Evolutionary conservation across 2,888 invertebrate genomes (phyloP), one percentile per base, ranked within the genome.

Genomic region (Rapana venosa): DNA sequence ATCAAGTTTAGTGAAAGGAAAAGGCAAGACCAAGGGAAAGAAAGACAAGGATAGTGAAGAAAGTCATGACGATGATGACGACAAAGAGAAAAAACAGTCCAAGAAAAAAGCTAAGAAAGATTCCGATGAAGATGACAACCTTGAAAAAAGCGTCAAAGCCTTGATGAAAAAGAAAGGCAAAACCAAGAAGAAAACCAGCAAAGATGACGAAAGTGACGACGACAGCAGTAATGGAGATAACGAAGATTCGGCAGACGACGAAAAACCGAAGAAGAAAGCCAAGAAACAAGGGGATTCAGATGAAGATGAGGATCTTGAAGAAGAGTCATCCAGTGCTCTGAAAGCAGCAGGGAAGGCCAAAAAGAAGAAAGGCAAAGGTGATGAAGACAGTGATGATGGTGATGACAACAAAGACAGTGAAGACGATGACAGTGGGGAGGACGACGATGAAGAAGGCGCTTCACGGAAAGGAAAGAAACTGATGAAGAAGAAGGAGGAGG

Each of bases 341-440:
- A 70, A 70, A 77, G 77, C 11, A 8, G 0, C 81, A 36, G 81
- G 35, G 1, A 81, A 81, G 36, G 22, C 15, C 17, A 81, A 81
- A 22, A 81, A 36, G 26, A 81, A 81, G 36, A 26, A 36, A 22
- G 36, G 17, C 20, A 36, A 81, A 15, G 26, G 20, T 81, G 81
- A 26, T 35, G 81, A 81, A 11, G 36, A 81, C 22, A 36, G 36
- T 81, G 81, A 90, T 81, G 91, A 90, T 8, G 90, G 87, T 61
- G 91, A 90, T 74, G 91, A 91, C 17, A 87, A 81, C 17, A 83
- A 88, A 86, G 90, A 91, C 77, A 90, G 90, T 77, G 91, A 89
- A n/a, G 90, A 91, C 11, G 86, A 87, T 32, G 88, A 89, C 79
- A 90, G 89, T 11, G 90, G 88, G 58, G 84, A 77, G 15, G 87